A percentile compares a stretch with the other conserved stretches of the same genome.
These are phyloP conservation scores for Grammomys dolichurus DNA, from an alignment of 2,113 vertebrate species.

Conservation along the genomic window DNA sequence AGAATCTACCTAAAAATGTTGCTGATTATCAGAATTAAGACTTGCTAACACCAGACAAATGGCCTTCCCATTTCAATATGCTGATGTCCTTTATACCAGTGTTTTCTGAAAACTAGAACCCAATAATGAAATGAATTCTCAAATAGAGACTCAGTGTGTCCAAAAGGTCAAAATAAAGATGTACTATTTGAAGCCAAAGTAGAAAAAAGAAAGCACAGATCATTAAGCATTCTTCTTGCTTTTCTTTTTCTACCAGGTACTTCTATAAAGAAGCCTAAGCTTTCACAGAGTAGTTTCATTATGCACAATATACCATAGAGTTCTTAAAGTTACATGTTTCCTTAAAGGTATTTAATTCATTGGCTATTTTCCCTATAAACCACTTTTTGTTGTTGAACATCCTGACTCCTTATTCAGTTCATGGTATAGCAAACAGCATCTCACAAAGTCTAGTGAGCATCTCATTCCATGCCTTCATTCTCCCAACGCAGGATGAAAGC, in stretches of 20 bases:
- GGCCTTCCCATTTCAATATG: background rate
- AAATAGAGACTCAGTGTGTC: background rate
- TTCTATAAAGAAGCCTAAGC: slow-evolving; percentile 37
- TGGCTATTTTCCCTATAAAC: slow-evolving; percentile 51
- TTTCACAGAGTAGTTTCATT: slow-evolving; percentile 37
- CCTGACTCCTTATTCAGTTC: slow-evolving; percentile 42
- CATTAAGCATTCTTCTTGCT: slow-evolving; percentile 2
- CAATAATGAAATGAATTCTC: slow-evolving; percentile 23
- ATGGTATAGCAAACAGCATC: background rate
- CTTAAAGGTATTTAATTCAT: background rate
- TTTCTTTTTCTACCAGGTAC: slow-evolving; percentile 24
- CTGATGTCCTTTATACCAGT: background rate
- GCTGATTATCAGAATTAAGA: slow-evolving; percentile 20
- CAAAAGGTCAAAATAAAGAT: slow-evolving; percentile 38
- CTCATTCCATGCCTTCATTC: slow-evolving; percentile 55
- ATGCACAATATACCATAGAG: background rate
- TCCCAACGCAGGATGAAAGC: slow-evolving; percentile 14
- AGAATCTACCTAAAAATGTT: background rate
- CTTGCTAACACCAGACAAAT: background rate
- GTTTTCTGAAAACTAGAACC: slow-evolving; percentile 6
- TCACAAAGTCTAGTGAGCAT: slow-evolving; percentile 35
- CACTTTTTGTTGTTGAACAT: slow-evolving; percentile 50
- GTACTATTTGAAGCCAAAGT: slow-evolving; percentile 19
- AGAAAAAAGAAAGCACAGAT: slow-evolving; percentile 11
- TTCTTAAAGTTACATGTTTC: slow-evolving; percentile 18